Evolutionary conservation across 2,797 vertebrate genomes (phyloP).

Genomic region (Cuniculus paca): DNA sequence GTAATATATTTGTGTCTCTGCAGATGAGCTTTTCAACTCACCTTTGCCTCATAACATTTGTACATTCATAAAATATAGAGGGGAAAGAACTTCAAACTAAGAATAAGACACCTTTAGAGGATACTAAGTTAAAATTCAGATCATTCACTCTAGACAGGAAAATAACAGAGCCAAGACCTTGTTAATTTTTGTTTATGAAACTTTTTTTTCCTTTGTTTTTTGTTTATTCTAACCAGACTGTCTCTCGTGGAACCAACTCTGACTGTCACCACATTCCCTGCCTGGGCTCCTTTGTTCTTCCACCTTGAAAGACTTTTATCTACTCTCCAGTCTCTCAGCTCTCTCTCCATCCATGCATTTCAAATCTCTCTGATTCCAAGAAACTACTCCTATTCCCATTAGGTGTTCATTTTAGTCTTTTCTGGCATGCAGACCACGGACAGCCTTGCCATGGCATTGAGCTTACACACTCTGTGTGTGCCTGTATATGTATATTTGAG

Average conservation of each 20-base stretch:
- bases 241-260: neutral
- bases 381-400: neutral
- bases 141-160: neutral
- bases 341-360: neutral
- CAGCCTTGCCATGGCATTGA: neutral
- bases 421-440: neutral
- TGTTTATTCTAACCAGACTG: neutral
- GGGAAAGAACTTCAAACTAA: slow-evolving; percentile 48
- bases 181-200: neutral
- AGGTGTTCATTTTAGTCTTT: neutral
- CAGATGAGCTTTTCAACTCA: slow-evolving; percentile 79
- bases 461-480: neutral
- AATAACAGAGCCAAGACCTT: slow-evolving; percentile 2
- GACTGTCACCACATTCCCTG: neutral
- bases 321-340: neutral
- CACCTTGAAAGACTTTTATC: neutral
- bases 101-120: slow-evolving; percentile 31
- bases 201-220: neutral
- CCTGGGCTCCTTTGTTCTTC: neutral
- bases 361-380: neutral
- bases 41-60: slow-evolving; percentile 81
- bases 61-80: slow-evolving; percentile 67
- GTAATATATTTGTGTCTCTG: slow-evolving; percentile 76
- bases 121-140: slow-evolving; percentile 69
- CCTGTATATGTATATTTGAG: neutral